phyloP scores from a whole-genome alignment of 2,797 vertebrate genomes.

The Choloepus didactylus region DNA sequence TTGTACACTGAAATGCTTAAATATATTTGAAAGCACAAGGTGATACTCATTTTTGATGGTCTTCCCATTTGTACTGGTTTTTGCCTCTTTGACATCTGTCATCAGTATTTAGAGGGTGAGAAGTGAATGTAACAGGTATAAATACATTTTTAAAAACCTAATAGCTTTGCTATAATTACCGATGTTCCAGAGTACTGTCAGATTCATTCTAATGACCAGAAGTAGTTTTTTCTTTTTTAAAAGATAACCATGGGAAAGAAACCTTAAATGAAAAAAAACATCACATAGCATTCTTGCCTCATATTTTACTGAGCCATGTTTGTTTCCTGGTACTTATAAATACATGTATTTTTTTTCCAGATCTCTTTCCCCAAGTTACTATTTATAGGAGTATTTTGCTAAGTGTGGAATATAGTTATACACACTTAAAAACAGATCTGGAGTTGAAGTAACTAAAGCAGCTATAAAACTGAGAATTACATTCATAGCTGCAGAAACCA shows the following conservation, averaged over 20 bases:
- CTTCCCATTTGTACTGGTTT: constrained; percentile 91
- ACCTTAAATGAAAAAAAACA: constrained; percentile 87
- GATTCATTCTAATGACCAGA: constrained; percentile 86
- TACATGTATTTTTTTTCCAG: constrained; percentile 81
- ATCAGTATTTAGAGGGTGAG: constrained; percentile 90
- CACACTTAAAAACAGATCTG: constrained; percentile 86
- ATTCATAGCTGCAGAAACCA: constrained; percentile 93
- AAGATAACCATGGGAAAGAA: constrained; percentile 85
- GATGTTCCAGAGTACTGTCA: constrained; percentile 87
- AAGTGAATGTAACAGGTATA: constrained; percentile 89
- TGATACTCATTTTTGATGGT: constrained; percentile 88
- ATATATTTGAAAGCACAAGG: constrained; percentile 89
- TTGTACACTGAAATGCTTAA: constrained; percentile 89
- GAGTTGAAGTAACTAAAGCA: constrained; percentile 90
- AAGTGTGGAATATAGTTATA: constrained; percentile 85
- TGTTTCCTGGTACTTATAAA: constrained; percentile 89
- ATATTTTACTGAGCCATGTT: constrained; percentile 88
- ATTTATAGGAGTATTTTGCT: constrained; percentile 89
- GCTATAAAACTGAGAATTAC: constrained; percentile 89
- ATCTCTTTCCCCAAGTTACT: constrained; percentile 91
- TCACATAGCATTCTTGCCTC: constrained; percentile 91
- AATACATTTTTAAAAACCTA: constrained; percentile 62
- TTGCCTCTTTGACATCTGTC: constrained; percentile 87
- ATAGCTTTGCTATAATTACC: constrained; percentile 87
- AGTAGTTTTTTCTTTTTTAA: constrained; percentile 78